A percentile compares a stretch with the other conserved stretches of the same genome.
phyloP scores from a whole-genome alignment of 2,113 vertebrate species.

The Uria aalge region DNA sequence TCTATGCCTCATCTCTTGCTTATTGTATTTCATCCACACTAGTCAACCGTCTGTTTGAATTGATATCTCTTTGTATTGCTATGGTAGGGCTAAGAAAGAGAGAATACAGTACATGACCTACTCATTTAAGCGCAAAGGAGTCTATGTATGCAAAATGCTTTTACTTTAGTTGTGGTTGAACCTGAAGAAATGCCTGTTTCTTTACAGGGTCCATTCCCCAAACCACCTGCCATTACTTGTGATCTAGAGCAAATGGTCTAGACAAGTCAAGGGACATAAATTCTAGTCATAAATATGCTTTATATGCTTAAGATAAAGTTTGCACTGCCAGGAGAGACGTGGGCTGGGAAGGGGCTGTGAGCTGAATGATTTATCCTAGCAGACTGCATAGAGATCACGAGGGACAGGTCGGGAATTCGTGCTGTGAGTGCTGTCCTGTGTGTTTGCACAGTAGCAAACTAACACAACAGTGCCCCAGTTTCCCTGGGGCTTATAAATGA shows the following conservation, averaged over 20 bases:
- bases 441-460: neutral
- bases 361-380: neutral
- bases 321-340: neutral
- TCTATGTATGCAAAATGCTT: neutral
- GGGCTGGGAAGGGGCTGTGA: neutral
- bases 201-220: neutral
- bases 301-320: neutral
- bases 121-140: neutral
- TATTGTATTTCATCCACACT: neutral
- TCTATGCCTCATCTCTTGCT: neutral
- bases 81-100: neutral
- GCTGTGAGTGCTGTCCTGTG: neutral
- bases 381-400: neutral
- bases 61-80: neutral
- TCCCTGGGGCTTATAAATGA: neutral
- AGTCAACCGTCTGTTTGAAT: neutral
- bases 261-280: neutral
- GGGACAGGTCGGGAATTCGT: neutral
- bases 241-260: neutral
- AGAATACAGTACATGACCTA: neutral
- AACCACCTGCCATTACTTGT: neutral
- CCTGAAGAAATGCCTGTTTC: neutral
- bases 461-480: neutral
- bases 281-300: neutral
- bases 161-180: neutral